These are phyloP conservation scores for Mamestra brassicae DNA, from an alignment of 2,888 invertebrate species.

Conservation along the genomic window DNA sequence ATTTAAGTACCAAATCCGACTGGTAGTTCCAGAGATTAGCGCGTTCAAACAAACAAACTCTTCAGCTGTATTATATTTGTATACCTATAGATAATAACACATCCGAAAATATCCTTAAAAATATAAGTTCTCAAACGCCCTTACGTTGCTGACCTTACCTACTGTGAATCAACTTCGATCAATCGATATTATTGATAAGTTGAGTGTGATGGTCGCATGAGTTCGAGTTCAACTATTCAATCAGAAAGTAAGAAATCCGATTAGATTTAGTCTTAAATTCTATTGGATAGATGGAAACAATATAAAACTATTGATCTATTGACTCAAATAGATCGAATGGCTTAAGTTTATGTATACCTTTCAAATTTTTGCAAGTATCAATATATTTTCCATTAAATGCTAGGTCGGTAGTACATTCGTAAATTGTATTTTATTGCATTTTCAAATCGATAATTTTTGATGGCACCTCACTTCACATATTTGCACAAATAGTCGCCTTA, in stretches of 20 bases:
- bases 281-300: not conserved
- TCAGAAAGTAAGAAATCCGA: not conserved
- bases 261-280: conserved; percentile 9
- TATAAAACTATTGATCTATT: conserved; percentile 1
- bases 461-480: not conserved
- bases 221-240: not conserved
- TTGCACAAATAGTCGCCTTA: too few relatives aligned
- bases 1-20: too few relatives aligned
- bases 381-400: conserved; percentile 1
- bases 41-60: too few relatives aligned
- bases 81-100: too few relatives aligned
- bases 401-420: not conserved
- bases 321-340: not conserved
- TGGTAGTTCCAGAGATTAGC: too few relatives aligned
- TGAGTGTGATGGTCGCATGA: not conserved
- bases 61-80: too few relatives aligned
- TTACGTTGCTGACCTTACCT: conserved; percentile 5
- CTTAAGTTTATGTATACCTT: not conserved
- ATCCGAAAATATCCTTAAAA: too few relatives aligned
- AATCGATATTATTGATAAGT: not conserved
- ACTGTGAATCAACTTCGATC: conserved; percentile 6
- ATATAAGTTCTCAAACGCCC: not conserved
- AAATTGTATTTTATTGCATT: conserved; percentile 17
- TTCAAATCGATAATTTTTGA: not conserved
- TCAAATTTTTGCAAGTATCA: not conserved